Conservation (phyloP, 2,113 vertebrate genomes). For the Spermophilus dauricus region DNA sequence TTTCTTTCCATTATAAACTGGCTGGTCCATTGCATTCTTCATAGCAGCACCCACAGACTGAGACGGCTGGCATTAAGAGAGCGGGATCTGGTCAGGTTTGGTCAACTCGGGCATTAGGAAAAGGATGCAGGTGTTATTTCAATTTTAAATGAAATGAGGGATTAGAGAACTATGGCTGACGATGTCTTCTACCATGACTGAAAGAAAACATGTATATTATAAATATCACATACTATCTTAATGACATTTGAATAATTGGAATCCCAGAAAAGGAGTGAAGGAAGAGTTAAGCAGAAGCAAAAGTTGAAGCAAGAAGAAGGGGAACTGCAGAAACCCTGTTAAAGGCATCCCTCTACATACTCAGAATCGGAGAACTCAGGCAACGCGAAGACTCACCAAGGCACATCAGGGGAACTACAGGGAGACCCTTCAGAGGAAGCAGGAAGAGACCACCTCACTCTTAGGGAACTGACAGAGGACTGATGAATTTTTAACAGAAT, state of each 20-base stretch:
- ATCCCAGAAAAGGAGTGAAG: neutral
- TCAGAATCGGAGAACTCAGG: neutral
- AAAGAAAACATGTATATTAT: neutral
- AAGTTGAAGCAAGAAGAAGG: neutral
- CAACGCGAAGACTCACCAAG: neutral
- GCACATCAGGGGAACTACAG: too few relatives aligned
- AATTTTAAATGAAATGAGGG: neutral
- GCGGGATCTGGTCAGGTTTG: neutral
- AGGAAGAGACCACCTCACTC: rapidly evolving
- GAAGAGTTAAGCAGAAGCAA: neutral
- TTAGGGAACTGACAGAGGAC: neutral
- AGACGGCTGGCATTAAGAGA: neutral
- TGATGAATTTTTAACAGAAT: neutral
- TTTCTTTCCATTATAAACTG: neutral
- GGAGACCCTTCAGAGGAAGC: neutral
- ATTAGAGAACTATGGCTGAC: neutral
- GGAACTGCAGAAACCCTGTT: neutral
- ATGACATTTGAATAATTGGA: neutral
- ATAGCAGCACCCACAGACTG: neutral
- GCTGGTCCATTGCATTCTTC: neutral
- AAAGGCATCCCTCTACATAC: neutral
- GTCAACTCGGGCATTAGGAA: neutral
- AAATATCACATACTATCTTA: too few relatives aligned
- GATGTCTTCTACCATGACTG: neutral
- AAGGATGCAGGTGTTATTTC: neutral